Evolutionary conservation across 2,113 vertebrate genomes (phyloP).

Genomic region (Cettia cetti): DNA sequence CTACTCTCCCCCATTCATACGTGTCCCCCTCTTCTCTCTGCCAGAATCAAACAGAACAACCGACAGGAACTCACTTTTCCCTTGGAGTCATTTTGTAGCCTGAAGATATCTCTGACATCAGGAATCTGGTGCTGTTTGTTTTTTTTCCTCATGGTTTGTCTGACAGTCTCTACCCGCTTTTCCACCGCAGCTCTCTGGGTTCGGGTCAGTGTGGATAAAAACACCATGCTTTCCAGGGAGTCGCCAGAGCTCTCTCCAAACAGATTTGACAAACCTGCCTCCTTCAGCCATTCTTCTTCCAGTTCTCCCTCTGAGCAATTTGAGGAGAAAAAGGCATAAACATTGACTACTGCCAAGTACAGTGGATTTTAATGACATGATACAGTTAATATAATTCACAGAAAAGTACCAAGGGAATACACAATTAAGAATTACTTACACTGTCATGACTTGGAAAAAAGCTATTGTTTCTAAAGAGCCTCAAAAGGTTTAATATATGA

Average conservation of each 20-base stretch:
- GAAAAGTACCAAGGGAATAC: not conserved
- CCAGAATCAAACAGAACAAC: not conserved
- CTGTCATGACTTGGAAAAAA: not conserved
- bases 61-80: constrained; percentile 69
- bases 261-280: constrained; percentile 89
- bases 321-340: not conserved
- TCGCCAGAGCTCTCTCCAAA: constrained; percentile 80
- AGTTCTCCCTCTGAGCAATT: constrained; percentile 85
- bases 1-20: not conserved
- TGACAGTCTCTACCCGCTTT: constrained; percentile 83
- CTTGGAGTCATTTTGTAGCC: constrained; percentile 68
- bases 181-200: constrained; percentile 90
- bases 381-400: not conserved
- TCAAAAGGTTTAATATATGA: not conserved
- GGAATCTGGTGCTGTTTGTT: constrained; percentile 90
- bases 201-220: constrained; percentile 88
- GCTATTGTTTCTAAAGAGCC: not conserved
- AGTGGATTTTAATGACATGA: not conserved
- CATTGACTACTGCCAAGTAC: not conserved
- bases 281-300: constrained; percentile 94
- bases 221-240: constrained; percentile 81
- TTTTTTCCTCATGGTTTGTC: constrained; percentile 88
- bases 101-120: constrained; percentile 95
- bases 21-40: not conserved
- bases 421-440: not conserved